Evolutionary conservation across 2,797 vertebrate species (phyloP).

Genomic region (Urophycis tenuis): DNA sequence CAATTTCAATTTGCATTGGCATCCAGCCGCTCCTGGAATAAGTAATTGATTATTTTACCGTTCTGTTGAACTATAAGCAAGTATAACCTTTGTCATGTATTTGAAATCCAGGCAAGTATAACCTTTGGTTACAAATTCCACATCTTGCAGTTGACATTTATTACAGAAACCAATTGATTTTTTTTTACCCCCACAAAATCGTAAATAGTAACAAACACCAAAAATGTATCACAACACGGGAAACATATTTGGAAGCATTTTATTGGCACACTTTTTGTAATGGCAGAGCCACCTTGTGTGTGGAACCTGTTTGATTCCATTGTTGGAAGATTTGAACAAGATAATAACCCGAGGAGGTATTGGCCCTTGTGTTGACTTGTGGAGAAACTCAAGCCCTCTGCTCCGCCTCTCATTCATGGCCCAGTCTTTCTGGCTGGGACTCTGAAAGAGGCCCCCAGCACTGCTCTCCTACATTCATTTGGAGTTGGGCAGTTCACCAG

Average conservation of each 20-base stretch:
- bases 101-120: slow-evolving; percentile 7
- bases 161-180: not conserved
- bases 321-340: slow-evolving; percentile 49
- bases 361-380: not conserved
- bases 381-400: slow-evolving; percentile 32
- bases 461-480: not conserved
- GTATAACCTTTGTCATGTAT: not conserved
- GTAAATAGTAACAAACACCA: no score
- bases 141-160: not conserved
- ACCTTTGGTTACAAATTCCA: not conserved
- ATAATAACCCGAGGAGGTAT: slow-evolving; percentile 31
- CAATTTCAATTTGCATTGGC: slow-evolving; percentile 12
- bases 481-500: not conserved
- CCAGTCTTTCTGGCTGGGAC: slow-evolving; percentile 20
- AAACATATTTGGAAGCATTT: not conserved
- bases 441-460: not conserved
- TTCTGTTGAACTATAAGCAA: slow-evolving; percentile 14
- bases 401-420: slow-evolving; percentile 14
- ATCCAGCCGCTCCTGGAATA: slow-evolving; percentile 18
- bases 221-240: not conserved
- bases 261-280: not conserved
- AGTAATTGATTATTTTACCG: slow-evolving; percentile 30
- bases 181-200: not conserved
- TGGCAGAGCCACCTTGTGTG: not conserved
- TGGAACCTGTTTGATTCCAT: slow-evolving; percentile 38